These are phyloP conservation scores for Ichneumon xanthorius DNA, from an alignment of 2,888 invertebrate species.

Conservation along the genomic window DNA sequence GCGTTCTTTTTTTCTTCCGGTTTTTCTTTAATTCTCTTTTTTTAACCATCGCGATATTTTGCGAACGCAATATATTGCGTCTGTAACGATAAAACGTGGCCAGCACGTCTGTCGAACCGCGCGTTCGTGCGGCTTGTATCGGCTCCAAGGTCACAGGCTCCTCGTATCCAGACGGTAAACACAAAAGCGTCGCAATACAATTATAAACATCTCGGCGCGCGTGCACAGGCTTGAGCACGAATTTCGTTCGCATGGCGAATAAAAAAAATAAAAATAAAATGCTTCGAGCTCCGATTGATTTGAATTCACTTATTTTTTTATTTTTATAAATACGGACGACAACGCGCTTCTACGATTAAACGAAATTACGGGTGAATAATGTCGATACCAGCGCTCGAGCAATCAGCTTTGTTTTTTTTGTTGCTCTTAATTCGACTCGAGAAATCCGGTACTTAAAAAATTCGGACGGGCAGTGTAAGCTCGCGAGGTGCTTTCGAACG, in stretches of 20 bases:
- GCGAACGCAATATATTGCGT: constrained; percentile 32
- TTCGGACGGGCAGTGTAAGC: constrained; percentile 81
- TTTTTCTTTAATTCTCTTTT: constrained; percentile 14
- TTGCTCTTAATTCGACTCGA: constrained; percentile 43
- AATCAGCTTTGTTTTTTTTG: background rate
- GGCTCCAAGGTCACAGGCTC: constrained; percentile 3
- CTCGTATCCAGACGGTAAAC: constrained; percentile 29
- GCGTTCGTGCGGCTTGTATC: constrained; percentile 9
- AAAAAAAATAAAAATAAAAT: background rate
- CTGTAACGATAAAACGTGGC: constrained; percentile 69
- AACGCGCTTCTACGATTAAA: constrained; percentile 17
- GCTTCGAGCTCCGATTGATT: constrained; percentile 7
- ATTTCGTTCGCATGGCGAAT: constrained; percentile 1
- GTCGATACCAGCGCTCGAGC: constrained; percentile 22
- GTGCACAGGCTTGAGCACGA: constrained; percentile 22
- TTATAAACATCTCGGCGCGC: constrained; percentile 36
- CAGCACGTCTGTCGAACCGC: constrained; percentile 73
- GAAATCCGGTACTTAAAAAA: constrained; percentile 67
- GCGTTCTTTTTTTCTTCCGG: constrained; percentile 17
- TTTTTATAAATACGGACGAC: constrained; percentile 21
- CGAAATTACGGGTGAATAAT: constrained; percentile 27
- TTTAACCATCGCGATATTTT: constrained; percentile 24
- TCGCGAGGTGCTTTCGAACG: constrained; percentile 76
- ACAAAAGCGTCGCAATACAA: constrained; percentile 31
- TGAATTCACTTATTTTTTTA: background rate